Percentiles rank a stretch among this genome's conserved stretches.
Conservation (phyloP, 1,140 invertebrate species). For the Eufriesea mexicana region DNA sequence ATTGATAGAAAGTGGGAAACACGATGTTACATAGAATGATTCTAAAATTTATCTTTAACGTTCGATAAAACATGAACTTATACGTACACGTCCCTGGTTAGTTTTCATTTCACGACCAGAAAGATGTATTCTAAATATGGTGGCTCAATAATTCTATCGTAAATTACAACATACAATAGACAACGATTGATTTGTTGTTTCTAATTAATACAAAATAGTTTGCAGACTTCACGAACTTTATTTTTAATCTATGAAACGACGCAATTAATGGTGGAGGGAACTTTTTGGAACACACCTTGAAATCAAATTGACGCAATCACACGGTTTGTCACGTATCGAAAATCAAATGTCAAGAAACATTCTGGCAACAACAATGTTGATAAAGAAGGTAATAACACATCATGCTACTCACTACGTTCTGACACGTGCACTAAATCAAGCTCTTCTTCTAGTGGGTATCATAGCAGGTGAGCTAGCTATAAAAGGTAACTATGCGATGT, state of each 20-base stretch:
- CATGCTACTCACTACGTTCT: constrained; percentile 11
- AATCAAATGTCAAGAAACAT: neutral
- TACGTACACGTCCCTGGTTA: neutral
- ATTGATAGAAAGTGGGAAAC: neutral
- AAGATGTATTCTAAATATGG: neutral
- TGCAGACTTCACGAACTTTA: neutral
- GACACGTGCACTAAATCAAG: constrained; percentile 20
- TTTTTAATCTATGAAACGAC: neutral
- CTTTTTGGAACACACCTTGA: constrained; percentile 32
- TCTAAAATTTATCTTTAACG: neutral
- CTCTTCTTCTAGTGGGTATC: constrained; percentile 37
- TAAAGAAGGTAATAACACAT: neutral
- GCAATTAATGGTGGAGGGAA: neutral
- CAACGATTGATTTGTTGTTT: neutral
- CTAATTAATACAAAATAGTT: neutral
- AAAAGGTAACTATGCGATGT: neutral
- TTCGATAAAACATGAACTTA: neutral
- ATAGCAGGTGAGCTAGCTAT: constrained; percentile 24
- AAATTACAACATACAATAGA: neutral
- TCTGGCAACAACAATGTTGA: neutral
- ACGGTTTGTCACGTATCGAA: neutral
- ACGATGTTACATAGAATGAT: neutral
- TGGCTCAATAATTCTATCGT: neutral
- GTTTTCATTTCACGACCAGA: neutral
- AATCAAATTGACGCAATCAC: neutral